Percentiles rank a stretch among this genome's conserved stretches.
These are phyloP conservation scores for Campylomormyrus tamandua DNA, from an alignment of 2,113 vertebrate species.

Conservation along the genomic window DNA sequence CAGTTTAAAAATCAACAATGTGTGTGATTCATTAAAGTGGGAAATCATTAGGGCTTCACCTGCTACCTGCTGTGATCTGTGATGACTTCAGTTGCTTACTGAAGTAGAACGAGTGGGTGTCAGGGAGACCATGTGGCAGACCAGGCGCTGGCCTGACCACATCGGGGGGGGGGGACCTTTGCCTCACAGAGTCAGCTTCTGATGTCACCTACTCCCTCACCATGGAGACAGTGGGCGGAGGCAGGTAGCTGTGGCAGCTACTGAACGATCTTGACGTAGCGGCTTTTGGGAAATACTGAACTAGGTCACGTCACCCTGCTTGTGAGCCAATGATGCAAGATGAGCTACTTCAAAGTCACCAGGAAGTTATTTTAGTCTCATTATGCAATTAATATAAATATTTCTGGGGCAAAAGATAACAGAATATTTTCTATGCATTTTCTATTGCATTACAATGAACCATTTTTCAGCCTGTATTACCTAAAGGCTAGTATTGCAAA, in stretches of 20 bases:
- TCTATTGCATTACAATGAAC: neutral
- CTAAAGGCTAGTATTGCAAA: neutral
- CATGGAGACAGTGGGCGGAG: neutral
- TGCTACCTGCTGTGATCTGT: neutral
- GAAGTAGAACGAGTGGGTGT: neutral
- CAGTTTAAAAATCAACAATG: neutral
- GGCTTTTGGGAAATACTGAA: neutral
- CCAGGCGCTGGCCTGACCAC: neutral
- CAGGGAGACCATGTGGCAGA: neutral
- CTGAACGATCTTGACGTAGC: neutral
- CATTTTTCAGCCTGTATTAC: neutral
- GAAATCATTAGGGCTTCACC: neutral
- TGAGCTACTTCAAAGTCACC: neutral
- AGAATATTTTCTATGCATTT: neutral
- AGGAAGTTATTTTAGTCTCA: neutral
- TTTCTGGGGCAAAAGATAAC: constrained; percentile 3
- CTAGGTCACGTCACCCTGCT: neutral
- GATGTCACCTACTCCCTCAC: neutral
- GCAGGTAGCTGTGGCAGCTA: neutral
- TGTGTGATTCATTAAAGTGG: neutral
- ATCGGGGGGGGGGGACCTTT: neutral
- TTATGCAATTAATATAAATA: constrained; percentile 4
- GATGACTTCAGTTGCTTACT: neutral
- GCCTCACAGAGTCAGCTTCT: neutral
- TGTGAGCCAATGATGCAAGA: neutral